These are phyloP conservation scores for Carlito syrichta DNA, from an alignment of 2,113 vertebrate genomes.

Conservation along the genomic window DNA sequence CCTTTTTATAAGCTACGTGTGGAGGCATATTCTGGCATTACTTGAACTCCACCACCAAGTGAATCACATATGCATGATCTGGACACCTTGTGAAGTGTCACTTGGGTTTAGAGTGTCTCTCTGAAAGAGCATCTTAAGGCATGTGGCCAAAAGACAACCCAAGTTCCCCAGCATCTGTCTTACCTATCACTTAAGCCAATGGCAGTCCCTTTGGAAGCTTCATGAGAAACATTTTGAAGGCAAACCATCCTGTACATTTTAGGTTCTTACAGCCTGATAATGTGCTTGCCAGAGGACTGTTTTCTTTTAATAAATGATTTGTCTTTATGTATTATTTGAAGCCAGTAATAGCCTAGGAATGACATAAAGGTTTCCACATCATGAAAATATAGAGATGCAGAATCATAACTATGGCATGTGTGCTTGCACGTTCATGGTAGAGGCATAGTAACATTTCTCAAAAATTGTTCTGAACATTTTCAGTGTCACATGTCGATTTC, in stretches of 20 bases:
- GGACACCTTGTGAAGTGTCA: background rate
- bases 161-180: background rate
- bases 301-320: conserved; percentile 8
- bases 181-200: background rate
- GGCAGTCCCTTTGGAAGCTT: background rate
- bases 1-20: background rate
- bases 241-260: background rate
- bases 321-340: conserved; percentile 31
- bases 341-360: background rate
- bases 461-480: background rate
- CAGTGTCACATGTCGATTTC: background rate
- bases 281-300: background rate
- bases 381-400: background rate
- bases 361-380: background rate
- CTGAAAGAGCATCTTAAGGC: background rate
- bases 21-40: background rate
- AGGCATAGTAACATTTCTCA: background rate
- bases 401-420: background rate
- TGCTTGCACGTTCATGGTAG: background rate
- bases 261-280: background rate
- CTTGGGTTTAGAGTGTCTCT: background rate
- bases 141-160: background rate
- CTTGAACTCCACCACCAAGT: background rate
- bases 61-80: background rate
- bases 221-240: background rate